These are phyloP conservation scores for Polymixis flavicincta DNA, from an alignment of 2,888 invertebrate genomes.

Conservation along the genomic window DNA sequence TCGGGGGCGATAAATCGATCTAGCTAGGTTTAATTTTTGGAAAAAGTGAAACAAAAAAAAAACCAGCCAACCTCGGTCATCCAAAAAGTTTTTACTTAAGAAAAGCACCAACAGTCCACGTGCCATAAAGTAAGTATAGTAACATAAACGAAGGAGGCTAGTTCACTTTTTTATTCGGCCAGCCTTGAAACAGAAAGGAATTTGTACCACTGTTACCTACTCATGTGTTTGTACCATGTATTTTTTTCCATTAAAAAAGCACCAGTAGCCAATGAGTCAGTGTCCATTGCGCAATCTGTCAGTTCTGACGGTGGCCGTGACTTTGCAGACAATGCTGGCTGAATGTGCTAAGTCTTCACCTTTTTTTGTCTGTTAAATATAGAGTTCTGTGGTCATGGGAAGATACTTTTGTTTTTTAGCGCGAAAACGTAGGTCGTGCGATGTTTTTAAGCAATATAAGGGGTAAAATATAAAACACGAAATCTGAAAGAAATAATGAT, in stretches of 20 bases:
- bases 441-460: background rate
- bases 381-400: constrained; percentile 38
- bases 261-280: constrained; percentile 66
- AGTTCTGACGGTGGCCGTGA: constrained; percentile 66
- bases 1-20: too few relatives aligned
- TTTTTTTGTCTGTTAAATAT: constrained; percentile 67
- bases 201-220: too few relatives aligned
- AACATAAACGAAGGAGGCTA: background rate
- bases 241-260: constrained; percentile 30
- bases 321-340: constrained; percentile 69
- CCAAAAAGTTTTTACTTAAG: background rate
- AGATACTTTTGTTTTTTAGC: background rate
- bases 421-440: background rate
- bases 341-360: constrained; percentile 61
- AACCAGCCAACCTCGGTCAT: too few relatives aligned
- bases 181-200: background rate
- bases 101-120: background rate
- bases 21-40: too few relatives aligned
- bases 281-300: constrained; percentile 60
- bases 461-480: background rate
- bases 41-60: too few relatives aligned
- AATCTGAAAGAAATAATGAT: background rate
- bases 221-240: background rate
- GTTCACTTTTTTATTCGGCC: background rate
- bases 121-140: too few relatives aligned